phyloP scores from a whole-genome alignment of 2,113 vertebrate species.

The Hippocampus mohnikei region DNA sequence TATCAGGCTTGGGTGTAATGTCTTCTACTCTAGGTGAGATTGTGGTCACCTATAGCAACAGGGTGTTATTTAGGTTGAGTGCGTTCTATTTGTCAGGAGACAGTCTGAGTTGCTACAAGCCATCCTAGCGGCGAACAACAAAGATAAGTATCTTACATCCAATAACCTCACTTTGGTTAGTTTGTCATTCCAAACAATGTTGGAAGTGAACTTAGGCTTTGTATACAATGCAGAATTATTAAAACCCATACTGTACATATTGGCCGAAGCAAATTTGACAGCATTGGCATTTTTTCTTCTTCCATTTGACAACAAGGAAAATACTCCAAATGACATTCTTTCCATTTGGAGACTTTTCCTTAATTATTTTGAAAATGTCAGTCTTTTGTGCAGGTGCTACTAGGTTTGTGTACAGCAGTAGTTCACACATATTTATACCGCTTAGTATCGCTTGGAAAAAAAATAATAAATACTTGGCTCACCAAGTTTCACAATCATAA shows the following conservation, averaged over 20 bases:
- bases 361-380: too few species aligned
- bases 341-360: too few species aligned
- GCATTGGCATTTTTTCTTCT: neutral
- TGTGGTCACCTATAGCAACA: neutral
- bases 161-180: neutral
- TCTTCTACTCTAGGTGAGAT: neutral
- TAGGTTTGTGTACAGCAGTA: too few species aligned
- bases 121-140: neutral
- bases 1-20: slow-evolving; percentile 17
- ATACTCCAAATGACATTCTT: neutral
- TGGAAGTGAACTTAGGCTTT: neutral
- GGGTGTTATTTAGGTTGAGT: neutral
- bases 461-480: too few species aligned
- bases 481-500: too few species aligned
- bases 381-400: too few species aligned
- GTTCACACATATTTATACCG: too few species aligned
- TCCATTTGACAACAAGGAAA: neutral
- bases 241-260: neutral
- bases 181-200: slow-evolving; percentile 1
- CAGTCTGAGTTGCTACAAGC: neutral
- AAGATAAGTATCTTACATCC: neutral
- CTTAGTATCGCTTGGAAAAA: too few species aligned
- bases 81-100: neutral
- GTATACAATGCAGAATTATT: neutral
- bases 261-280: neutral